phyloP scores from a whole-genome alignment of 1,140 invertebrate genomes.

The Trichonephila clavipes region DNA sequence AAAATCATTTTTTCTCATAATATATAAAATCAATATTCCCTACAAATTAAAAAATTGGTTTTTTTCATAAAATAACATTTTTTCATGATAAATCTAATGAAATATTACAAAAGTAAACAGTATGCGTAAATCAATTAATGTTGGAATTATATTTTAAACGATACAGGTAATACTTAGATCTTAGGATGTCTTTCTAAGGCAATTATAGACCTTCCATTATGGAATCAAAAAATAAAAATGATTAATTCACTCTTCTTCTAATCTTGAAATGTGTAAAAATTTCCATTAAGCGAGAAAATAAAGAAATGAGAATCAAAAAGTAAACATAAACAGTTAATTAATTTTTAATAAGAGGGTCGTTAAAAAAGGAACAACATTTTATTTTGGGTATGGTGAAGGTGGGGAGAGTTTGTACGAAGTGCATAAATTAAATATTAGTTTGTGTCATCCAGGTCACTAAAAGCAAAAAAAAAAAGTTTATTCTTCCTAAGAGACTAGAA shows the following conservation, averaged over 20 bases:
- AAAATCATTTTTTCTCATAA: no score
- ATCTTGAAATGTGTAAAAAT: not conserved
- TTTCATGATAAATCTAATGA: no score
- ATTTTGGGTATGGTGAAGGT: not conserved
- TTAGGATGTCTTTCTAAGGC: no score
- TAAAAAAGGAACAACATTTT: not conserved
- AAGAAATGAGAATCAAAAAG: not conserved
- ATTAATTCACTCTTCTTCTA: not conserved
- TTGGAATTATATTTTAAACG: no score
- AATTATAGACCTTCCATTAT: no score
- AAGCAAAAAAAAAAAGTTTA: not conserved
- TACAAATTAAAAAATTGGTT: no score
- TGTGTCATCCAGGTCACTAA: not conserved
- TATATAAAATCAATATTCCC: no score
- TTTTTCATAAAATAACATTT: no score
- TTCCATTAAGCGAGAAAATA: not conserved
- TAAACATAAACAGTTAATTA: not conserved
- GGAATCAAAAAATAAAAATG: not conserved
- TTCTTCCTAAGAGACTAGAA: not conserved
- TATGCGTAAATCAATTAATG: no score
- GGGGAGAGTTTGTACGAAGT: not conserved
- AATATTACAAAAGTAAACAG: no score
- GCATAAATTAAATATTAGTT: constrained; percentile 7
- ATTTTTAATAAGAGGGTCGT: constrained; percentile 19
- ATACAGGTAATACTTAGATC: no score